Evolutionary conservation across 1,140 invertebrate genomes (phyloP).

Genomic region (Hypsibius dujardini): DNA sequence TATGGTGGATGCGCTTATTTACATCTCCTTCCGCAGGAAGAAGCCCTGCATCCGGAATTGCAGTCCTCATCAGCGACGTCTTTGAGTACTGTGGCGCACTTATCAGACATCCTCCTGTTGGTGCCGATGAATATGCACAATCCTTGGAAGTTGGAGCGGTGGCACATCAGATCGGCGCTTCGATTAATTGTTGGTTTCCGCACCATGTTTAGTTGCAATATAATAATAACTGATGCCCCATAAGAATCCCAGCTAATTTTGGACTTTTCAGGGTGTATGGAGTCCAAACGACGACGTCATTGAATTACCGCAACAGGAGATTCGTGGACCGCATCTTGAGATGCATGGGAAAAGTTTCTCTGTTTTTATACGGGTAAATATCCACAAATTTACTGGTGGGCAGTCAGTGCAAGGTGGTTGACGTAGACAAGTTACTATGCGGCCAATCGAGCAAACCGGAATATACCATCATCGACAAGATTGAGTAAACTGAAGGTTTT

Average conservation of each 20-base stretch:
- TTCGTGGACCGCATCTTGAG: constrained; percentile 55
- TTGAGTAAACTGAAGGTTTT: no score
- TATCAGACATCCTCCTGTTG: constrained; percentile 26
- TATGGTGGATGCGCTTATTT: constrained; percentile 1
- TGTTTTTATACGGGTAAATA: constrained; percentile 49
- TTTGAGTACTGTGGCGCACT: constrained; percentile 19
- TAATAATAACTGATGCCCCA: no score
- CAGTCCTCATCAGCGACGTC: neutral
- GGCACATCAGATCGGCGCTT: constrained; percentile 54
- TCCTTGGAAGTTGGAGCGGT: constrained; percentile 60
- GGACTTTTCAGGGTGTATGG: constrained; percentile 36
- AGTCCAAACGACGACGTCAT: constrained; percentile 49
- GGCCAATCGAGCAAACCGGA: no score
- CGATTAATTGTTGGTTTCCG: constrained; percentile 28
- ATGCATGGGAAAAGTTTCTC: constrained; percentile 61
- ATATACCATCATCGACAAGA: no score
- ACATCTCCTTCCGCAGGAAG: constrained; percentile 20
- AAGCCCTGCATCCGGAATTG: neutral
- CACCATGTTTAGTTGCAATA: no score
- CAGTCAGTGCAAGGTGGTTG: no score
- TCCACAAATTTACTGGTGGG: no score
- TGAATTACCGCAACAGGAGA: constrained; percentile 48
- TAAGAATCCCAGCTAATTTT: constrained; percentile 21
- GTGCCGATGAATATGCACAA: constrained; percentile 55
- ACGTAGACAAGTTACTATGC: no score